Evolutionary conservation across 2,797 vertebrate species (phyloP), one percentile per base, ranked within the genome.

Genomic region (Muscicapa striata): DNA sequence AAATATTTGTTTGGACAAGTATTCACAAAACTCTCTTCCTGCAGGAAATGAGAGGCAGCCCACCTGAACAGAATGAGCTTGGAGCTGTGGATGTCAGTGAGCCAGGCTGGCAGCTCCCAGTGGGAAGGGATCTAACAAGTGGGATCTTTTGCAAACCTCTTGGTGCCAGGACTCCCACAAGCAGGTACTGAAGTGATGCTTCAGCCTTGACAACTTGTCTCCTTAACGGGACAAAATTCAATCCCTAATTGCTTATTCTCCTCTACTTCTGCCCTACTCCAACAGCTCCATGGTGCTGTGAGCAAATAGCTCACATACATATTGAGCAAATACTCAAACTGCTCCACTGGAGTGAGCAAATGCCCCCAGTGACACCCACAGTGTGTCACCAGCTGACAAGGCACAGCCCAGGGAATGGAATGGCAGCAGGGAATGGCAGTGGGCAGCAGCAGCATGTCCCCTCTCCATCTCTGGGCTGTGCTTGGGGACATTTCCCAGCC

Each of bases 11-110:
- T 95, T 66, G 73, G 80, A 46, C 5, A 38, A 82, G 32, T 29
- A 86, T 48, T 75, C 30, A 74, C 62, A 62, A 38, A 64, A 48
- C 20, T 87, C 80, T 30, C 59, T 57, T 86, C 52, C 70, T 73
- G 72, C 20, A 79, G 84, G 54, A 79, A 86, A 89, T 52, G 46
- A 73, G 90, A 90, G 73, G 55, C 81, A 83, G 75, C 64, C 77
- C 81, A 69, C 74, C 84, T 84, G 63, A 84, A 68, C 4, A 3
- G 17, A 66, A 79, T 4, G 48, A 81, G 45, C 52, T 68, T 7
- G 3, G 61, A 57, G 45, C 29, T 72, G 34, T 0, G 2, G 76
- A 51, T 52, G 57, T 32, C 76, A 80, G 81, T 1, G 15, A 87
- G 67, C 58, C 83, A 61, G 92, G 41, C 88, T 77, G 69, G 67